phyloP scores from a whole-genome alignment of 1,140 invertebrate genomes.

The Antheraea pernyi region DNA sequence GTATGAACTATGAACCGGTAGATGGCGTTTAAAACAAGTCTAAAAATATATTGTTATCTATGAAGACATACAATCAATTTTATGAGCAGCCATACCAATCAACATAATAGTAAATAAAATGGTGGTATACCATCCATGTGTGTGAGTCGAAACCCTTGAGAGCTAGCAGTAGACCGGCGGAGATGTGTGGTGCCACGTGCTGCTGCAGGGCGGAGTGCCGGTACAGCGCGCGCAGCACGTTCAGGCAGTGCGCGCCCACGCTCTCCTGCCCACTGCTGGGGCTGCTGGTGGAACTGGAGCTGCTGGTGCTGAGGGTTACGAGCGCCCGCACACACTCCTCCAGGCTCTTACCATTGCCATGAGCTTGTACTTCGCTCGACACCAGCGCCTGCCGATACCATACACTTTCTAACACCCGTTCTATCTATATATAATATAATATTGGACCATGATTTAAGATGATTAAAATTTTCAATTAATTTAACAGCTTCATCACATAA shows the following conservation, averaged over 20 bases:
- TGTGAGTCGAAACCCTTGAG: slow-evolving; percentile 86
- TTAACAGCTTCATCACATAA: too few species aligned
- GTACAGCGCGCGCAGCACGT: slow-evolving; percentile 91
- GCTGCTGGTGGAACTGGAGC: slow-evolving; percentile 18
- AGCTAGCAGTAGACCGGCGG: slow-evolving; percentile 85
- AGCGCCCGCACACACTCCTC: slow-evolving; percentile 80
- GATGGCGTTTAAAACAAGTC: too few species aligned
- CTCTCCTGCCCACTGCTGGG: slow-evolving; percentile 39
- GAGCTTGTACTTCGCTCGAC: slow-evolving; percentile 83
- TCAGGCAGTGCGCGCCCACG: slow-evolving; percentile 88
- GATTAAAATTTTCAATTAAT: too few species aligned
- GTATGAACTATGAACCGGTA: too few species aligned
- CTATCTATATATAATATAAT: too few species aligned
- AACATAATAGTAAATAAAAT: neutral
- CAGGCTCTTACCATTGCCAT: slow-evolving; percentile 78
- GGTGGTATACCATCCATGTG: slow-evolving; percentile 87
- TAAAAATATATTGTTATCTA: too few species aligned
- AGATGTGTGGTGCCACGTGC: slow-evolving; percentile 85
- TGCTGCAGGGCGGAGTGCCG: slow-evolving; percentile 88
- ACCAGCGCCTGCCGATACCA: slow-evolving; percentile 81
- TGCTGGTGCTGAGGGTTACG: slow-evolving; percentile 69
- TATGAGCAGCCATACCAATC: too few species aligned
- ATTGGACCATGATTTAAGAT: too few species aligned
- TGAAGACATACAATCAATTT: too few species aligned
- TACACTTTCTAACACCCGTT: too few species aligned